Conservation (phyloP, 2,113 vertebrate genomes). For the Gila orcuttii region DNA sequence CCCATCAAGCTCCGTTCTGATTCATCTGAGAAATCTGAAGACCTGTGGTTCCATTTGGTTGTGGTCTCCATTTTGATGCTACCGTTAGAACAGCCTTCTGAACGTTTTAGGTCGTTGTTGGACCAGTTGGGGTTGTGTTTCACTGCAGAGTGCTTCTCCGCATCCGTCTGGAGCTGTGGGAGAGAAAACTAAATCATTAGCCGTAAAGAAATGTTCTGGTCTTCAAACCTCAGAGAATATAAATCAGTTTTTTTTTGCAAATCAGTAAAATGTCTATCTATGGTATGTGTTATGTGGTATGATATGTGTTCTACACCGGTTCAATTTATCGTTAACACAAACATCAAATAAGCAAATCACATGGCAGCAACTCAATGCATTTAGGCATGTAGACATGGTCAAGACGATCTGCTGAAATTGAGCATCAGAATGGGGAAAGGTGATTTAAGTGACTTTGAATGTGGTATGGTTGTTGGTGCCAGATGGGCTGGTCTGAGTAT, state of each 20-base stretch:
- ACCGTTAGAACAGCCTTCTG: conserved; percentile 82
- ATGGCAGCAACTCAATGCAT: too few relatives aligned
- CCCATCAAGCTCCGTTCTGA: conserved; percentile 80
- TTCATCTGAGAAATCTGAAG: conserved; percentile 85
- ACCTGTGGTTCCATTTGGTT: conserved; percentile 83
- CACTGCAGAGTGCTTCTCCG: conserved; percentile 83
- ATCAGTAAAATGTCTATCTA: not conserved
- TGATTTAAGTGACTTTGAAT: too few relatives aligned
- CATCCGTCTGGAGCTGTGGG: conserved; percentile 77
- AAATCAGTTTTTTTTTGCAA: not conserved
- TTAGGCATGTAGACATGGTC: too few relatives aligned
- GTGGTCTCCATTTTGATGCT: conserved; percentile 84
- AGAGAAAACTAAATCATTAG: not conserved
- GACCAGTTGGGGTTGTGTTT: conserved; percentile 81
- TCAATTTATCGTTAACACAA: too few relatives aligned
- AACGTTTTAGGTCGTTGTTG: conserved; percentile 80
- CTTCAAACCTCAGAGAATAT: not conserved
- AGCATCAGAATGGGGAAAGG: too few relatives aligned
- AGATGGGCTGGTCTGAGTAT: too few relatives aligned
- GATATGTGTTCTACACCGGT: too few relatives aligned
- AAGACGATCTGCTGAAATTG: too few relatives aligned
- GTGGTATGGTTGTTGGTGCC: too few relatives aligned
- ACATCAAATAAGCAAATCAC: too few relatives aligned
- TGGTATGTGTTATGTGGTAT: too few relatives aligned
- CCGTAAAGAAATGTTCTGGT: not conserved